Conservation (phyloP, 2,888 invertebrate species). For the Ophraella communa region DNA sequence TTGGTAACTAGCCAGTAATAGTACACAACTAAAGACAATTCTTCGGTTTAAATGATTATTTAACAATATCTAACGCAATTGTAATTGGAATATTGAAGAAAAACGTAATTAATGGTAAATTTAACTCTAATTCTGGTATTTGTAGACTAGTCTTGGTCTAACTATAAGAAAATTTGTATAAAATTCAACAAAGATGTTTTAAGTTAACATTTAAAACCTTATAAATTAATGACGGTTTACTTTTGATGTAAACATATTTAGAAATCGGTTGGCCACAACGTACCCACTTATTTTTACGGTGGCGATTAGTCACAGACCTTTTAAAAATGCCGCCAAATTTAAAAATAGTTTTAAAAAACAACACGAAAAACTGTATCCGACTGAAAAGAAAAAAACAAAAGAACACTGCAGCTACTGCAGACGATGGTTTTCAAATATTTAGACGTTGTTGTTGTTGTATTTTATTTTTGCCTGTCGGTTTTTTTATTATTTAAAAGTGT, state of each 20-base stretch:
- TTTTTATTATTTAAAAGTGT: neutral
- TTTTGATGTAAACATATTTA: neutral
- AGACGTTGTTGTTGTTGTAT: constrained; percentile 3
- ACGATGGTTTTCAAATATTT: constrained; percentile 14
- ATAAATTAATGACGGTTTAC: neutral
- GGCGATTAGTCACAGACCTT: constrained; percentile 2
- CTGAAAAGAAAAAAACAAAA: constrained; percentile 6
- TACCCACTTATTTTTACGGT: neutral
- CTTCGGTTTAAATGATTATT: constrained; percentile 28
- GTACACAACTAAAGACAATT: constrained; percentile 40
- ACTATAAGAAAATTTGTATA: too few relatives aligned
- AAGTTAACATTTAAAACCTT: neutral
- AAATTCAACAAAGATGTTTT: too few relatives aligned
- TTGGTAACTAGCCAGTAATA: constrained; percentile 42
- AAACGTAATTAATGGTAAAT: too few relatives aligned
- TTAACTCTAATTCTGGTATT: too few relatives aligned
- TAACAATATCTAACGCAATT: neutral
- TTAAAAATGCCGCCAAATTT: constrained; percentile 2
- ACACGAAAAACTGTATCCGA: neutral
- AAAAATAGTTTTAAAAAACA: constrained; percentile 3
- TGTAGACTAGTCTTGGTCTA: too few relatives aligned
- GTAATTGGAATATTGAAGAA: neutral
- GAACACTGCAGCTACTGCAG: neutral
- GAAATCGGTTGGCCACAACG: neutral
- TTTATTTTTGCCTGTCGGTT: neutral